Conservation (phyloP, 2,797 vertebrate genomes). For the Lateolabrax maculatus region DNA sequence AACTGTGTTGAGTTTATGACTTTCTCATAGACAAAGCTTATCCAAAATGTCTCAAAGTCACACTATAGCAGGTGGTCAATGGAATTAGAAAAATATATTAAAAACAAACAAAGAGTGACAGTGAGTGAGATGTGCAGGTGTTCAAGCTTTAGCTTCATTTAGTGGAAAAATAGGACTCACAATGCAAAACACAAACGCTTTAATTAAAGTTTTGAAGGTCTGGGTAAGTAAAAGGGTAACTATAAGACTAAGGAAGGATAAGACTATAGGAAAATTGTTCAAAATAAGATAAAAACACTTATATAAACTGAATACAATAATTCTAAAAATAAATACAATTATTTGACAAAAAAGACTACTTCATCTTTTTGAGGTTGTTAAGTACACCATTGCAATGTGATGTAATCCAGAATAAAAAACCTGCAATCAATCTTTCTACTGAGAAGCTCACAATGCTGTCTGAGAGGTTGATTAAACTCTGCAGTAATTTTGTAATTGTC, state of each 20-base stretch:
- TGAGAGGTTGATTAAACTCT: no score
- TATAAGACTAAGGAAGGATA: no score
- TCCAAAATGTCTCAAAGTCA: background rate
- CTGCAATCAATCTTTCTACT: background rate
- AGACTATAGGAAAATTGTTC: no score
- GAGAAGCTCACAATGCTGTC: background rate
- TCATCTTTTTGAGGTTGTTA: background rate
- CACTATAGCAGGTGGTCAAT: no score
- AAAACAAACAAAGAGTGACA: background rate
- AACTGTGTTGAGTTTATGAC: background rate
- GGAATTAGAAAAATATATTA: background rate
- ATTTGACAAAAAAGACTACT: no score
- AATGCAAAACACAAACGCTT: background rate
- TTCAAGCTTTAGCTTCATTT: background rate
- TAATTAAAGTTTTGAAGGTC: background rate
- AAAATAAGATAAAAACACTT: no score
- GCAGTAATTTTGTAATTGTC: no score
- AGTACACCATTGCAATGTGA: background rate
- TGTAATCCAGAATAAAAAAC: background rate
- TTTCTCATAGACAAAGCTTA: background rate
- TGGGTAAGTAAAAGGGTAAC: no score
- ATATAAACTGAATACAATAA: no score
- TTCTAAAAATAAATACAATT: no score
- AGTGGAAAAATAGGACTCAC: no score
- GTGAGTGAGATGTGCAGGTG: background rate